A percentile compares a stretch with the other conserved stretches of the same genome.
Conservation (phyloP, 2,797 vertebrate genomes). For the Micromesistius poutassou region DNA sequence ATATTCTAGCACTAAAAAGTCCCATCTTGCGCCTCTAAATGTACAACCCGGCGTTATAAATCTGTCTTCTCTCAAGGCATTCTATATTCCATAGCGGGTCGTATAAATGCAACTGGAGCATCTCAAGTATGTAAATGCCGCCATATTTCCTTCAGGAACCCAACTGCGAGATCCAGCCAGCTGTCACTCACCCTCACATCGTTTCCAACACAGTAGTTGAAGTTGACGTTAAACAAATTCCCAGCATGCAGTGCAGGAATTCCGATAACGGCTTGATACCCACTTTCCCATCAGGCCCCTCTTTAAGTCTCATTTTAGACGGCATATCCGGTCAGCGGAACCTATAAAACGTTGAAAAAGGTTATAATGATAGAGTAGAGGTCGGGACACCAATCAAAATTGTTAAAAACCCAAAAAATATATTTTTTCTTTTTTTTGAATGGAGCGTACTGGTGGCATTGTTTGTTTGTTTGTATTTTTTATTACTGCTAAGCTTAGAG, state of each 20-base stretch:
- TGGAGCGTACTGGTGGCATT: background rate
- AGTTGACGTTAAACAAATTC: slow-evolving; percentile 18
- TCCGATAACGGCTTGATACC: background rate
- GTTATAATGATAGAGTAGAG: slow-evolving; percentile 4
- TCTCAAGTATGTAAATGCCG: slow-evolving; percentile 53
- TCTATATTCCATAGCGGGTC: slow-evolving; percentile 44
- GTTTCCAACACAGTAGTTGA: slow-evolving; percentile 38
- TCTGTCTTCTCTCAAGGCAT: slow-evolving; percentile 41
- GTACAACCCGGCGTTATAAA: slow-evolving; percentile 45
- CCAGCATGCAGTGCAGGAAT: background rate
- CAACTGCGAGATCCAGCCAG: slow-evolving; percentile 44
- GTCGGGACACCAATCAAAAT: background rate
- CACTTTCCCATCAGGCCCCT: background rate
- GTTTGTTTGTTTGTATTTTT: slow-evolving; percentile 2
- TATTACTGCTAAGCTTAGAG: background rate
- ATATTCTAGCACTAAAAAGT: background rate
- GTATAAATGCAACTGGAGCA: slow-evolving; percentile 60
- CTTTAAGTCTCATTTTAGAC: slow-evolving; percentile 14
- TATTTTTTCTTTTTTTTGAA: background rate
- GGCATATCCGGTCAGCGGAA: slow-evolving; percentile 1
- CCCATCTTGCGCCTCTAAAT: slow-evolving; percentile 26
- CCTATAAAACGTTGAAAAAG: slow-evolving; percentile 16
- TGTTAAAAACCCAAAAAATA: slow-evolving; percentile 6
- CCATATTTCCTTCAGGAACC: slow-evolving; percentile 54
- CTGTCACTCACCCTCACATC: slow-evolving; percentile 43